Evolutionary conservation across 2,888 invertebrate species (phyloP).

Genomic region (Tiliacea aurago): DNA sequence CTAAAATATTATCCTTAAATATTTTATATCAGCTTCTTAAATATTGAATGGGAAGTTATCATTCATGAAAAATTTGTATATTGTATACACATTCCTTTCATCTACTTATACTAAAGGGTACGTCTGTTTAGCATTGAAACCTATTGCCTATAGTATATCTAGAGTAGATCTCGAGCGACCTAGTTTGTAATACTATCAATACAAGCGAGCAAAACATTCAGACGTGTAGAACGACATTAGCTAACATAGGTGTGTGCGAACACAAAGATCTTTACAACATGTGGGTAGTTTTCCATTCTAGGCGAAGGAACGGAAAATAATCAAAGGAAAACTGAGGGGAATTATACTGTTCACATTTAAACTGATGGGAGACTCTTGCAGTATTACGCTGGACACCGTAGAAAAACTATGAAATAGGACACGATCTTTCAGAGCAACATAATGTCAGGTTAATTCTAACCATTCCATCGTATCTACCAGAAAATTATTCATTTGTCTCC

Average conservation of each 20-base stretch:
- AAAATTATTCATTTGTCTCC: not conserved
- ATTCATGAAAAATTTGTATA: not conserved
- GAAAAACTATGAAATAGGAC: not conserved
- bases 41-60: not conserved
- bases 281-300: conserved; percentile 52
- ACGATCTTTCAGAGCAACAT: not conserved
- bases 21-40: not conserved
- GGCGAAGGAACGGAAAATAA: conserved; percentile 13
- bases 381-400: not conserved
- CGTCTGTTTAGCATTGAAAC: conserved; percentile 53
- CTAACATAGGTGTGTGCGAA: conserved; percentile 45
- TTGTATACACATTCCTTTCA: not conserved
- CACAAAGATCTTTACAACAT: conserved; percentile 51
- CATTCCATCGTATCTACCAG: too few species aligned
- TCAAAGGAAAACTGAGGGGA: conserved; percentile 1
- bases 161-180: conserved; percentile 58
- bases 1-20: too few species aligned
- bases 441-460: not conserved
- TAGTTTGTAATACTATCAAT: conserved; percentile 62
- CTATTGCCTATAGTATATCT: conserved; percentile 36
- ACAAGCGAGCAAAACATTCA: conserved; percentile 49
- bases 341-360: not conserved
- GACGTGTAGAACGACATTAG: conserved; percentile 52
- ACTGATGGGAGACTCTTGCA: not conserved
- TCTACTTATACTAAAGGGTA: conserved; percentile 9